Percentiles rank a stretch among this genome's conserved stretches.
Conservation (phyloP, 2,888 invertebrate genomes). For the Galerucella nymphaeae region DNA sequence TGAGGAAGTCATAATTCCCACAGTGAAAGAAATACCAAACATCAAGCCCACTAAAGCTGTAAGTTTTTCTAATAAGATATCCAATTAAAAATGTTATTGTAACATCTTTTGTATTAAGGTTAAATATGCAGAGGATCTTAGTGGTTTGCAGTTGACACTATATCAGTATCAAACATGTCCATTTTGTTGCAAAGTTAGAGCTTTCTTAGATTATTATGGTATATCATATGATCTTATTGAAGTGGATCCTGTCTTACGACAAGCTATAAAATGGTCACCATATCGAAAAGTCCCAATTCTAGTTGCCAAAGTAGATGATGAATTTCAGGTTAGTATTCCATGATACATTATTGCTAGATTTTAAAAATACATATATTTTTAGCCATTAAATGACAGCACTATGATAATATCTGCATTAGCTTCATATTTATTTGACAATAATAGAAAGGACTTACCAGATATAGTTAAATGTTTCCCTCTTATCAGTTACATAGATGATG, state of each 20-base stretch:
- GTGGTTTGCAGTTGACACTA: constrained; percentile 82
- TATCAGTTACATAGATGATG: constrained; percentile 74
- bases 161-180: constrained; percentile 99
- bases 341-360: no score
- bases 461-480: constrained; percentile 82
- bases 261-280: constrained; percentile 91
- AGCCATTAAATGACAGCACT: constrained; percentile 93
- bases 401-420: constrained; percentile 91
- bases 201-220: constrained; percentile 91
- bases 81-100: neutral
- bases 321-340: constrained; percentile 72
- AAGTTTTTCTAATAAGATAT: constrained; percentile 40
- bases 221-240: constrained; percentile 96
- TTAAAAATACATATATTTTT: constrained; percentile 54
- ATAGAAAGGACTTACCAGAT: constrained; percentile 71
- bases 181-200: constrained; percentile 95
- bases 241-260: constrained; percentile 94
- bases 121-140: constrained; percentile 72
- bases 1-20: constrained; percentile 62
- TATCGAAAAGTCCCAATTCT: constrained; percentile 97
- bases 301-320: constrained; percentile 77
- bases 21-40: constrained; percentile 60
- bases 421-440: constrained; percentile 76
- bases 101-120: constrained; percentile 66
- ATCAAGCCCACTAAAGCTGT: constrained; percentile 67